These are phyloP conservation scores for Calcarius lapponicus DNA, from an alignment of 2,797 vertebrate genomes.

Conservation along the genomic window DNA sequence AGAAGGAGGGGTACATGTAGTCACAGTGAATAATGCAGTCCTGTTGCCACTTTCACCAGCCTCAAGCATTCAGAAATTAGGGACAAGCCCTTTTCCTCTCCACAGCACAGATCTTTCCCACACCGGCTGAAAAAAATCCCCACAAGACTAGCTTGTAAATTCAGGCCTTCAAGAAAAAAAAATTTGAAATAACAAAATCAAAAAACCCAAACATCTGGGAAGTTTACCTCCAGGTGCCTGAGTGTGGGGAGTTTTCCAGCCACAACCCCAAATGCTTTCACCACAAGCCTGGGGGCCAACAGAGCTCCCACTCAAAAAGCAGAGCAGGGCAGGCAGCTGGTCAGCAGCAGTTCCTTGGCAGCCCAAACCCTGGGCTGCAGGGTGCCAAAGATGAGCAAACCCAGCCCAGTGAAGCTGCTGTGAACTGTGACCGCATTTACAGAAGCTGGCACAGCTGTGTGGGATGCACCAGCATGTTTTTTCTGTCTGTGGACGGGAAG, in stretches of 20 bases:
- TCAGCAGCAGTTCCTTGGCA: background rate
- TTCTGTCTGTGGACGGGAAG: background rate
- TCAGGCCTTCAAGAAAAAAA: background rate
- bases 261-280: background rate
- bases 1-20: background rate
- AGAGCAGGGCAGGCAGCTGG: background rate
- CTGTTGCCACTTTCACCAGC: background rate
- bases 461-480: background rate
- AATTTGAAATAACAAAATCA: background rate
- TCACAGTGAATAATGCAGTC: background rate
- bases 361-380: background rate
- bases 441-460: accelerated
- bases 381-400: background rate
- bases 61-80: background rate
- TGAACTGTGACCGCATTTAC: background rate
- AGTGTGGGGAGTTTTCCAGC: slow-evolving; percentile 30
- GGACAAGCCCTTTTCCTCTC: background rate
- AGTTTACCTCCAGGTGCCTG: background rate
- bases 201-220: background rate
- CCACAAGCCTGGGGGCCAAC: background rate
- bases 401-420: accelerated
- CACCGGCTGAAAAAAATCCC: background rate
- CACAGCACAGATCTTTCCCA: background rate
- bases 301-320: background rate
- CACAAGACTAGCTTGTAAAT: background rate